Conservation (phyloP, 2,113 vertebrate genomes). For the Ia io region DNA sequence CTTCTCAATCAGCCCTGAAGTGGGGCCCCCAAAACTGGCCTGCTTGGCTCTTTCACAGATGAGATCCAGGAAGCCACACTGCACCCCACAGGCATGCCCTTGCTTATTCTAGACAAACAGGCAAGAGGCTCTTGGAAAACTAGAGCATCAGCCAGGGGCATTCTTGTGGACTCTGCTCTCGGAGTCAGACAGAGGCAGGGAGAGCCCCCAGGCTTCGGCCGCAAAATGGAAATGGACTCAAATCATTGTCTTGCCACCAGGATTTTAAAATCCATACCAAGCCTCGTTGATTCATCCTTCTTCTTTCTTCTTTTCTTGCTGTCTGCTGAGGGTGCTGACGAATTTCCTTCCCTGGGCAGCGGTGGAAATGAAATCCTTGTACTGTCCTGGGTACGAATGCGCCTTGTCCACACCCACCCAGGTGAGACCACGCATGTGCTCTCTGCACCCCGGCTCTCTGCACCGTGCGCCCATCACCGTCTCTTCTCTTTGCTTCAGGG, state of each 20-base stretch:
- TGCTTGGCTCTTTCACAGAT: slow-evolving; percentile 14
- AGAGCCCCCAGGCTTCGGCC: not conserved
- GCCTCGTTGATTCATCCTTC: slow-evolving; percentile 43
- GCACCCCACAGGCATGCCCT: not conserved
- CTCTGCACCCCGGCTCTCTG: accelerated
- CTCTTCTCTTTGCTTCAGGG: not conserved
- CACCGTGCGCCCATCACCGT: accelerated
- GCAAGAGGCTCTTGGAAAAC: not conserved
- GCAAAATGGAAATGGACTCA: slow-evolving; percentile 49
- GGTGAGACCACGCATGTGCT: not conserved
- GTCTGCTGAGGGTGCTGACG: not conserved
- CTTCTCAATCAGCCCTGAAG: slow-evolving; percentile 48
- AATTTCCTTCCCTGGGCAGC: slow-evolving; percentile 4
- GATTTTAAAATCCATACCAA: slow-evolving; percentile 66
- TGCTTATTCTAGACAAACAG: slow-evolving; percentile 13
- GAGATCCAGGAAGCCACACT: not conserved
- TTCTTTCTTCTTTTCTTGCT: not conserved
- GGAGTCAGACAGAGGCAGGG: slow-evolving; percentile 11
- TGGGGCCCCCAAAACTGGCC: not conserved
- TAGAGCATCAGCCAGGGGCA: not conserved
- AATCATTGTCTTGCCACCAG: slow-evolving; percentile 55
- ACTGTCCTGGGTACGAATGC: not conserved
- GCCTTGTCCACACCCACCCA: too few relatives aligned
- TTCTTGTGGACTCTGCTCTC: not conserved
- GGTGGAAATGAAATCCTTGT: not conserved